These are phyloP conservation scores for Falco punctatus DNA, from an alignment of 2,113 vertebrate species.

Conservation along the genomic window DNA sequence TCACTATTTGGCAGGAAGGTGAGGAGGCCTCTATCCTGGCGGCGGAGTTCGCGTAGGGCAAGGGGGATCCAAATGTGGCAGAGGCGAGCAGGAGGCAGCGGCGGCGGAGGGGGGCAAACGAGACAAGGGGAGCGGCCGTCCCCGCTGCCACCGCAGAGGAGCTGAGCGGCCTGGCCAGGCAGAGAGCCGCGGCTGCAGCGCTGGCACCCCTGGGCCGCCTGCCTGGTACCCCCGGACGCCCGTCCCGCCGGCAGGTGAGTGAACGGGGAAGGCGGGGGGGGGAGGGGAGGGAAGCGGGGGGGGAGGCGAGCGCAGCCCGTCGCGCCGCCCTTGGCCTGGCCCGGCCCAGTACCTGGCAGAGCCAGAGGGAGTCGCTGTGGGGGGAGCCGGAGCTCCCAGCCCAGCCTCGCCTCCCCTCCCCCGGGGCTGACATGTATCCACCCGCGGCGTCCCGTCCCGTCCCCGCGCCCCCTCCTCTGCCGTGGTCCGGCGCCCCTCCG, in stretches of 20 bases:
- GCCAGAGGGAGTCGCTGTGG: slow-evolving; percentile 56
- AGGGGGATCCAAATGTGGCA: slow-evolving; percentile 52
- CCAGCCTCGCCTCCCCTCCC: neutral
- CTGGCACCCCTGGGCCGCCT: neutral
- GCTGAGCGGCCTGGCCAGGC: slow-evolving; percentile 59
- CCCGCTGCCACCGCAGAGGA: slow-evolving; percentile 24
- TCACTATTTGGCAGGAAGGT: slow-evolving; percentile 80
- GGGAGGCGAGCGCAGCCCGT: neutral
- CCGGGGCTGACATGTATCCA: neutral
- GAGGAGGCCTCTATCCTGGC: slow-evolving; percentile 22
- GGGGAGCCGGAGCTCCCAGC: neutral
- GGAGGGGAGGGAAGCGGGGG: neutral
- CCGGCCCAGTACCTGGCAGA: slow-evolving; percentile 28
- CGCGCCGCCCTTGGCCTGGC: slow-evolving; percentile 47
- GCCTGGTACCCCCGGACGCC: neutral
- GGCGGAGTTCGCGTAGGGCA: neutral
- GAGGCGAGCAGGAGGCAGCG: slow-evolving; percentile 27
- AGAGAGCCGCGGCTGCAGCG: slow-evolving; percentile 37
- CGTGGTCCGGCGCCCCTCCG: neutral
- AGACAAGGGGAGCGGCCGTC: slow-evolving; percentile 35
- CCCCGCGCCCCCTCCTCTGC: neutral
- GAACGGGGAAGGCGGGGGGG: neutral
- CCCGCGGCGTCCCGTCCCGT: neutral
- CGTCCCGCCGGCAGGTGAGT: slow-evolving; percentile 43
- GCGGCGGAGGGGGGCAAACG: slow-evolving; percentile 25